Conservation (phyloP, 2,888 invertebrate species). For the Folsomia manolachei region DNA sequence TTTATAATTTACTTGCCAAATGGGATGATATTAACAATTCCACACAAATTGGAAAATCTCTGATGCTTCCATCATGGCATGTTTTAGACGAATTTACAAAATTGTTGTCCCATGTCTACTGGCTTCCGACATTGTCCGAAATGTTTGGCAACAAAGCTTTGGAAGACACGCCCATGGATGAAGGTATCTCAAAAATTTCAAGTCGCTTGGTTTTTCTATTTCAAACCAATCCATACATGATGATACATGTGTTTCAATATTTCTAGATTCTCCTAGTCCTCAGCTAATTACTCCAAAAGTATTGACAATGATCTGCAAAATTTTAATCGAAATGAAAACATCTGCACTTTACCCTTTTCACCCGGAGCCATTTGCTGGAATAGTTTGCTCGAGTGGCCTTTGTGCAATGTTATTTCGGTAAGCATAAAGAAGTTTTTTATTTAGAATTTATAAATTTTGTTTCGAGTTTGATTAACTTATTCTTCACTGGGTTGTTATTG, state of each 20-base stretch:
- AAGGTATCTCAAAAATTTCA: no score
- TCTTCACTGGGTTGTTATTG: neutral
- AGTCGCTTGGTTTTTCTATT: no score
- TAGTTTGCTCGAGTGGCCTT: conserved; percentile 29
- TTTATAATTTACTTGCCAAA: conserved; percentile 27
- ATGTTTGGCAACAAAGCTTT: conserved; percentile 8
- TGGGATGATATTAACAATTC: conserved; percentile 30
- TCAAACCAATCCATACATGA: neutral
- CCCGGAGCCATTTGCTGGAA: conserved; percentile 13
- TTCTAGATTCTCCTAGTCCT: neutral
- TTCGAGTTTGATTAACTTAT: neutral
- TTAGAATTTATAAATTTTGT: neutral
- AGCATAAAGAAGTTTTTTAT: neutral
- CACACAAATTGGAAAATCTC: neutral
- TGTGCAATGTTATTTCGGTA: conserved; percentile 42
- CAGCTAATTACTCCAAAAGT: conserved; percentile 39
- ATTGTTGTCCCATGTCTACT: conserved; percentile 27
- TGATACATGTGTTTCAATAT: no score
- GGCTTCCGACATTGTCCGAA: conserved; percentile 22
- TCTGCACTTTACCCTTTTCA: conserved; percentile 13
- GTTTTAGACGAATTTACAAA: conserved; percentile 20
- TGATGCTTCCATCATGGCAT: conserved; percentile 17
- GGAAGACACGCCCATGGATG: neutral
- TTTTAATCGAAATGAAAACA: conserved; percentile 28
- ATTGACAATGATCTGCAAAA: conserved; percentile 30